Base-by-base conservation (phyloP, 2,888 invertebrate genomes). In the Trissoscelio sp. region DNA sequence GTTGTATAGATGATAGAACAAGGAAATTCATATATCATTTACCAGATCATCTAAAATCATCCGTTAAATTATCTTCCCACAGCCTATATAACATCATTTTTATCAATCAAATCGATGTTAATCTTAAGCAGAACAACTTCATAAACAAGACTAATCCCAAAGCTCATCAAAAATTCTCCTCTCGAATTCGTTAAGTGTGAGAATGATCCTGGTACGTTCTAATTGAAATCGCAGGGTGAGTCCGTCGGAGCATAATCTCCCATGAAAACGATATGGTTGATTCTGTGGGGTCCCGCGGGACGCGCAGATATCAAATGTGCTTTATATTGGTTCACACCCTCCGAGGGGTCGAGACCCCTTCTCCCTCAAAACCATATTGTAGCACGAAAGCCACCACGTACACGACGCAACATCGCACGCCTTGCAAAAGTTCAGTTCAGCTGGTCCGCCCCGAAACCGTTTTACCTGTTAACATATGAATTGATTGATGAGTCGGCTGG, bases 261-360 rank as follows among this genome's bases (percentile, higher is more conserved):
- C 88, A 87, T 88, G 89, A 90, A 90, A 90, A 88, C 87, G 89
- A 90, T 90, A 90, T 85, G 86, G 87, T 88, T 87, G 87, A 85
- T 88, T 87, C 85, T 86, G 84, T 86, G 82, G 87, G 88, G 86
- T 86, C 85, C 83, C 82, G 75, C 78, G 82, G 69, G 77, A 81
- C 80, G 84, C 79, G 83, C 81, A 70, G 86, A 81, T 85, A 86
- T 87, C 85, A 87, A 88, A 88, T 88, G 84, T 87, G 85, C 88
- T 88, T 88, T 89, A 87, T 88, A 88, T 89, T 86, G 85, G 86
- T 88, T 89, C 86, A 84, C 89, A 88, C 88, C 87, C 89, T 88
- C 85, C 58, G 57, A 60, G 83, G 85, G 84, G 82, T 83, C 83
- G 81, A 53, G 79, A 70, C 78, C 78, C 79, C 51, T 62, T 64